A percentile compares a stretch with the other conserved stretches of the same genome.
Conservation (phyloP, 2,113 vertebrate genomes). For the Manacus vitellinus region DNA sequence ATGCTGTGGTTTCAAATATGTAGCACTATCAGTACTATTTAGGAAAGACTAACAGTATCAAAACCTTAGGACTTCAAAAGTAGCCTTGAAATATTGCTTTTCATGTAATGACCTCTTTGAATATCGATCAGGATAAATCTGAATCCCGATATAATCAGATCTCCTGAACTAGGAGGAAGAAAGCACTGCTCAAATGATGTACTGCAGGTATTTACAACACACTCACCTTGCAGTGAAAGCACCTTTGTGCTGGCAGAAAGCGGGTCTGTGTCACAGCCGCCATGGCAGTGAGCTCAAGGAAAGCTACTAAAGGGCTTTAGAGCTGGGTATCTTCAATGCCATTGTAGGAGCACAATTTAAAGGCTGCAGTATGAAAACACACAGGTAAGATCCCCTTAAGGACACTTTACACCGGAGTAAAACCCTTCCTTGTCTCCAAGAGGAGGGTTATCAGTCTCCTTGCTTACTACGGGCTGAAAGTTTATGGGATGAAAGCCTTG, state of each 20-base stretch:
- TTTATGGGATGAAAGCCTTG: not conserved
- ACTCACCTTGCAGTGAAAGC: no score
- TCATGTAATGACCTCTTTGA: not conserved
- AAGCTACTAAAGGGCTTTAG: not conserved
- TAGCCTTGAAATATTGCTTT: not conserved
- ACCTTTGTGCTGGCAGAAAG: not conserved
- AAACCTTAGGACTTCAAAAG: not conserved
- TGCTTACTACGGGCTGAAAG: fast-evolving
- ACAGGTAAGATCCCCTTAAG: not conserved
- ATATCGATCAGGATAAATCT: not conserved
- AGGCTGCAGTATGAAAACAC: not conserved
- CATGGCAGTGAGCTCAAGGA: fast-evolving
- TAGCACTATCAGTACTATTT: not conserved
- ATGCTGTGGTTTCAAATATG: not conserved
- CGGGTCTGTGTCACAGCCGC: not conserved
- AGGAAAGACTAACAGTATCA: not conserved
- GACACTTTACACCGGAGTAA: not conserved
- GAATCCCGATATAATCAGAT: not conserved
- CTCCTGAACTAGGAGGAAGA: not conserved
- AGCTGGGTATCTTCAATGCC: not conserved
- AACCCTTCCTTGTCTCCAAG: not conserved
- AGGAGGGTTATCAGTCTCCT: not conserved
- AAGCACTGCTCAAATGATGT: not conserved
- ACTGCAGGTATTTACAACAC: not conserved
- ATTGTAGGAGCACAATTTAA: not conserved